These are phyloP conservation scores for Sinocyclocheilus rhinocerous DNA, from an alignment of 2,113 vertebrate species.

Conservation along the genomic window DNA sequence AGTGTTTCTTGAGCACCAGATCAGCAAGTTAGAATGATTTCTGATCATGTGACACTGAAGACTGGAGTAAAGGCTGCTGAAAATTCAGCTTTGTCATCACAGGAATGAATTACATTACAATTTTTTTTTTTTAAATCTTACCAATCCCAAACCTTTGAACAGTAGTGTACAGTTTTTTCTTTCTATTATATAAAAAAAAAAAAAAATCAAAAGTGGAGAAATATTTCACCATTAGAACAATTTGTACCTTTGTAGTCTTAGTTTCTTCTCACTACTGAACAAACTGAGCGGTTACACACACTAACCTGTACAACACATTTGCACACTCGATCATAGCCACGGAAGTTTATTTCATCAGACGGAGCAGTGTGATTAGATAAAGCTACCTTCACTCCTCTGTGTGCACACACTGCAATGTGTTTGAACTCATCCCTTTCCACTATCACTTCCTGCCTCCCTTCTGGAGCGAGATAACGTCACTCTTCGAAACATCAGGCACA, in stretches of 20 bases:
- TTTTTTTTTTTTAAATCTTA: no score
- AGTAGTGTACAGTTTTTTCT: no score
- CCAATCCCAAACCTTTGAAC: background rate
- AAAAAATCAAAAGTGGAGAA: no score
- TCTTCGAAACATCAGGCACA: conserved; percentile 63
- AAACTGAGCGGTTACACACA: background rate
- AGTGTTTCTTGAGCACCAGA: no score
- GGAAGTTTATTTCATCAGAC: conserved; percentile 79
- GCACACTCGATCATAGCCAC: conserved; percentile 57
- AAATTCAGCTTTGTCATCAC: background rate
- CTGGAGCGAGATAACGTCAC: conserved; percentile 60
- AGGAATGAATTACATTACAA: no score
- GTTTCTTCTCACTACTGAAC: background rate
- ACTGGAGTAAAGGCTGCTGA: no score
- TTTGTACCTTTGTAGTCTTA: conserved; percentile 2
- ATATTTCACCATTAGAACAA: background rate
- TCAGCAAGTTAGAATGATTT: background rate
- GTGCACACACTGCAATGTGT: conserved; percentile 61
- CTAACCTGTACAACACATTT: conserved; percentile 25
- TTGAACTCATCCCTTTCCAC: conserved; percentile 76
- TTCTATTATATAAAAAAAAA: no score
- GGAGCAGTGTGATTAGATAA: conserved; percentile 77
- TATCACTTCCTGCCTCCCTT: conserved; percentile 62
- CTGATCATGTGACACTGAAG: no score
- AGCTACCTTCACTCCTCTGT: conserved; percentile 62